phyloP scores from a whole-genome alignment of 2,888 invertebrate species.

The Acleris emargana region DNA sequence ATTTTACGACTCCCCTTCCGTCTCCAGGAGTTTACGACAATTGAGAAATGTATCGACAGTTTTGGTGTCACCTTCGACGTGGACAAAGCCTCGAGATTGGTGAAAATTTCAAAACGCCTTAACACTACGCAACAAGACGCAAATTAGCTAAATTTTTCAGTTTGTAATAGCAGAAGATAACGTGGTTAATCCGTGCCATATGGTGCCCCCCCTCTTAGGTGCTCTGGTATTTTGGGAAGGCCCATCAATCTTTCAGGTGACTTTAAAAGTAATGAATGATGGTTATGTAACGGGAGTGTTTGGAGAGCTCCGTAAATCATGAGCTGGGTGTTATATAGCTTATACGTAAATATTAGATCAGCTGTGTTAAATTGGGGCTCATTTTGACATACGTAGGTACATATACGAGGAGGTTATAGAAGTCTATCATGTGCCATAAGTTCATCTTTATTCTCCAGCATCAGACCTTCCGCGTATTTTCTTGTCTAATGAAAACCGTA shows the following conservation, averaged over 20 bases:
- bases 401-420: no score
- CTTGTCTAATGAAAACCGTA: no score
- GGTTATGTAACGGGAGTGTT: conserved; percentile 38
- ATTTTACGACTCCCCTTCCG: conserved; percentile 83
- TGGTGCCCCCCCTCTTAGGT: conserved; percentile 59
- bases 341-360: no score
- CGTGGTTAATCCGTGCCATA: conserved; percentile 63
- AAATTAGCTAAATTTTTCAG: conserved; percentile 46
- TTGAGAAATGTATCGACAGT: conserved; percentile 84
- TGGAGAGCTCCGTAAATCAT: conserved; percentile 29
- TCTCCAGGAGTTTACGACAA: conserved; percentile 81
- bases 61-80: conserved; percentile 77
- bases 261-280: conserved; percentile 54
- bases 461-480: no score
- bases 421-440: no score
- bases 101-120: conserved; percentile 45
- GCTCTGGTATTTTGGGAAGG: conserved; percentile 69
- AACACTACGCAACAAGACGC: conserved; percentile 46
- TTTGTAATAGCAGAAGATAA: conserved; percentile 39
- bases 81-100: conserved; percentile 49
- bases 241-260: conserved; percentile 78
- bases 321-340: no score
- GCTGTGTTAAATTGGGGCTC: no score
- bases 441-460: no score
- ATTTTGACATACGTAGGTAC: no score